These are phyloP conservation scores for Selenia dentaria DNA, from an alignment of 2,888 invertebrate species.

Conservation along the genomic window DNA sequence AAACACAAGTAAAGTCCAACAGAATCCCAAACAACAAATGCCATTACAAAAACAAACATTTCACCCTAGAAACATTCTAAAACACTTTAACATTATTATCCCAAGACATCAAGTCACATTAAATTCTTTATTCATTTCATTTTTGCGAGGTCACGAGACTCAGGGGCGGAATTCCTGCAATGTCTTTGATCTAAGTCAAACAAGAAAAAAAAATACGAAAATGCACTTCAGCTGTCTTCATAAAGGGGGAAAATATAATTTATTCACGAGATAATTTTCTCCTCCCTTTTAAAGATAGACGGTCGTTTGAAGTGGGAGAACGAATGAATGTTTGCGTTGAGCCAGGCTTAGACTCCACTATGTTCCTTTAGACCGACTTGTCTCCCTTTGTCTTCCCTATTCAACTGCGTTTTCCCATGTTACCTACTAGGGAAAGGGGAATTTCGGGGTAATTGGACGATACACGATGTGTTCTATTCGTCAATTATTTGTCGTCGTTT, in stretches of 20 bases:
- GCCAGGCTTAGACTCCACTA: constrained; percentile 45
- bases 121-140: constrained; percentile 80
- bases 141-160: constrained; percentile 69
- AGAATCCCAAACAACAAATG: constrained; percentile 59
- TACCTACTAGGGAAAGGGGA: constrained; percentile 31
- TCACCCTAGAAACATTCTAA: constrained; percentile 62
- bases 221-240: constrained; percentile 83
- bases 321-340: constrained; percentile 72
- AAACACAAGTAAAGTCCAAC: constrained; percentile 26
- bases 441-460: constrained; percentile 23
- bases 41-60: constrained; percentile 73
- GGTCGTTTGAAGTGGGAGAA: constrained; percentile 68
- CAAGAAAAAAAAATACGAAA: constrained; percentile 75
- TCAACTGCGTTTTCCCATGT: constrained; percentile 29
- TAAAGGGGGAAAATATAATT: constrained; percentile 82
- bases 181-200: constrained; percentile 77
- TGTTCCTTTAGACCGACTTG: constrained; percentile 25
- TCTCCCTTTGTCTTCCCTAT: constrained; percentile 45
- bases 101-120: constrained; percentile 78
- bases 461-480: too few relatives aligned
- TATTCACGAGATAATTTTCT: constrained; percentile 85
- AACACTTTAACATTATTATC: constrained; percentile 76
- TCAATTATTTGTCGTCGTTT: too few relatives aligned
- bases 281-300: constrained; percentile 70
- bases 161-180: constrained; percentile 69